A percentile compares a stretch with the other conserved stretches of the same genome.
Evolutionary conservation across 2,113 vertebrate species (phyloP).

Genomic region (Narcine bancroftii): DNA sequence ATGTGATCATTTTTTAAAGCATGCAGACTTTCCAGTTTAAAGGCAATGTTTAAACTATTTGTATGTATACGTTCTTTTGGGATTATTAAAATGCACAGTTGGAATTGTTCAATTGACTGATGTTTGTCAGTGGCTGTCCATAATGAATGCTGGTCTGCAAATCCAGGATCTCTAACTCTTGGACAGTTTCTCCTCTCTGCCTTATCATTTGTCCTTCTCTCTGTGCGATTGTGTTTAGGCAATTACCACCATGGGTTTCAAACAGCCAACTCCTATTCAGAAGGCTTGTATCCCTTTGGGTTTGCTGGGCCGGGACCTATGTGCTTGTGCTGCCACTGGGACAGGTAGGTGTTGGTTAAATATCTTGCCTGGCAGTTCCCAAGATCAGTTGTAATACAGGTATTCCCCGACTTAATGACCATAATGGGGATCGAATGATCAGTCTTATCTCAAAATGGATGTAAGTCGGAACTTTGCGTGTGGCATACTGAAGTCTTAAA

Average conservation of each 20-base stretch:
- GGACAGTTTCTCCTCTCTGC: not conserved
- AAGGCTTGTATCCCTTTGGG: slow-evolving; percentile 91
- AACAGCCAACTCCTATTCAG: slow-evolving; percentile 90
- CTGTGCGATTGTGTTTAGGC: slow-evolving; percentile 58
- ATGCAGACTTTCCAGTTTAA: no score
- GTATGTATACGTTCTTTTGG: not conserved
- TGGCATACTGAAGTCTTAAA: no score
- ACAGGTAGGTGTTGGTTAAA: slow-evolving; percentile 61
- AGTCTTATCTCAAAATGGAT: no score
- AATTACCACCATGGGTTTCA: slow-evolving; percentile 79
- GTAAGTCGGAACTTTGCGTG: no score
- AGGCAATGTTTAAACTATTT: no score
- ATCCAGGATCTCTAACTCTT: not conserved
- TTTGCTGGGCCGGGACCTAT: slow-evolving; percentile 86
- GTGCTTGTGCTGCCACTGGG: slow-evolving; percentile 92
- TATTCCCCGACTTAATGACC: no score
- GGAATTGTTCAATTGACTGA: not conserved
- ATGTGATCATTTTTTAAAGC: no score
- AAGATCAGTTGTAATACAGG: no score
- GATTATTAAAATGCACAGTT: not conserved
- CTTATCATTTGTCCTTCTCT: slow-evolving; percentile 15
- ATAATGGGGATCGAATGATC: no score
- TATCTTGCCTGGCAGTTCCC: not conserved
- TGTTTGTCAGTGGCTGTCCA: not conserved
- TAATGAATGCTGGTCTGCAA: not conserved